Base-by-base conservation (phyloP, 2,888 invertebrate genomes). In the Catocala fraxini region DNA sequence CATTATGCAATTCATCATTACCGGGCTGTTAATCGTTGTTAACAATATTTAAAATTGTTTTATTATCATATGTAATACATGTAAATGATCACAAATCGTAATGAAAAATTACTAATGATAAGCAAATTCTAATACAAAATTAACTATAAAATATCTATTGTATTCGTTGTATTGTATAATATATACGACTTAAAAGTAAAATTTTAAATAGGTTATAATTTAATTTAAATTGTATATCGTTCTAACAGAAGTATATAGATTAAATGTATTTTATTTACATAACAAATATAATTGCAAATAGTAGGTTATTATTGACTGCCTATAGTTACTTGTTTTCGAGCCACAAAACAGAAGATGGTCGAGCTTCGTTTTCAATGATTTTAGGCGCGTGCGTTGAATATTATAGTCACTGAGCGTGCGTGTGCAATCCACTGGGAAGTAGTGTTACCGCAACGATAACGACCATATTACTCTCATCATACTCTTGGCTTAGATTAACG, bases 361-460 rank as follows among this genome's bases (percentile, higher is more conserved):
- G 34, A 59, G 25, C 63, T 63, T 54, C 15, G 59, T 68, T 65
- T 68, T 64, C 62, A 64, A 67, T 58, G 41, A 48, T 34, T 43
- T 51, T 10, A 41, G 49, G 51, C 43, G 48, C 69, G 73, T 71
- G 73, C 51, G 6, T 15, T 25, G 70, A 68, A 72, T 65, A 56
- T 46, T 51, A 54, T 63, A 51, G 4, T 34, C 11, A n/a, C 51
- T 12, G 5, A 48, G 55, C 57, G 59, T 56, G 51, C 47, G 51
- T 12, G 4, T 41, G 35, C 41, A 52, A 58, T 42, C 33, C 48
- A 56, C 13, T 25, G 48, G 25, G 13, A 46, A 43, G 49, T 53
- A 46, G 48, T 53, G 47, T 25, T 6, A 25, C n/a, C 12, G 48
- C 48, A 48, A 47, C 11, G 47, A 35, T 34, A 51, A 51, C 12